Evolutionary conservation across 2,113 vertebrate species (phyloP).

Genomic region (Siniperca knerii): DNA sequence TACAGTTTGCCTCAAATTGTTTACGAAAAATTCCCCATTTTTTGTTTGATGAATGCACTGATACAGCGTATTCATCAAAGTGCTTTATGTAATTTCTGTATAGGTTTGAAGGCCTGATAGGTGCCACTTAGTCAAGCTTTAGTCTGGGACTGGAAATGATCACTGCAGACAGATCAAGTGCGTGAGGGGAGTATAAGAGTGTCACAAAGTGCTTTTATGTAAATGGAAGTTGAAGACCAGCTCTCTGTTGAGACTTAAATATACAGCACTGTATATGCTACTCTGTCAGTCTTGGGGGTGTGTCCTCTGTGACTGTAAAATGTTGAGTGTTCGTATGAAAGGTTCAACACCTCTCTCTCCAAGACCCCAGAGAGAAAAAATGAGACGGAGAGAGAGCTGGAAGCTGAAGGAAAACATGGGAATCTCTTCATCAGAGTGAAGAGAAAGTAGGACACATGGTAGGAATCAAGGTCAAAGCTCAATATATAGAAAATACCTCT

Average conservation of each 20-base stretch:
- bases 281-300: conserved; percentile 38
- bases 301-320: conserved; percentile 53
- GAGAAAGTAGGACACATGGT: conserved; percentile 51
- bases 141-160: conserved; percentile 65
- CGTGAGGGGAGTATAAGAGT: conserved; percentile 51
- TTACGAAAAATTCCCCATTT: conserved; percentile 27
- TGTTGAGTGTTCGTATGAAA: conserved; percentile 52
- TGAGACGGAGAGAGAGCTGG: conserved; percentile 33
- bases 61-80: not conserved
- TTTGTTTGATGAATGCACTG: conserved; percentile 38
- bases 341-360: conserved; percentile 42
- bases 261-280: conserved; percentile 30
- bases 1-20: conserved; percentile 28
- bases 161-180: conserved; percentile 69
- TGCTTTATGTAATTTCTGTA: conserved; percentile 60
- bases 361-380: conserved; percentile 44
- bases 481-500: conserved; percentile 59
- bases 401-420: conserved; percentile 46
- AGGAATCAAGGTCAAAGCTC: conserved; percentile 68
- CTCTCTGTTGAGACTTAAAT: conserved; percentile 60
- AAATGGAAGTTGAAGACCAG: conserved; percentile 64
- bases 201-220: conserved; percentile 77
- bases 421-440: conserved; percentile 48
- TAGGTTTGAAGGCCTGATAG: conserved; percentile 69
- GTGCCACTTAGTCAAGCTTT: conserved; percentile 62